Evolutionary conservation across 2,113 vertebrate genomes (phyloP).

Genomic region (Hystrix brachyura): DNA sequence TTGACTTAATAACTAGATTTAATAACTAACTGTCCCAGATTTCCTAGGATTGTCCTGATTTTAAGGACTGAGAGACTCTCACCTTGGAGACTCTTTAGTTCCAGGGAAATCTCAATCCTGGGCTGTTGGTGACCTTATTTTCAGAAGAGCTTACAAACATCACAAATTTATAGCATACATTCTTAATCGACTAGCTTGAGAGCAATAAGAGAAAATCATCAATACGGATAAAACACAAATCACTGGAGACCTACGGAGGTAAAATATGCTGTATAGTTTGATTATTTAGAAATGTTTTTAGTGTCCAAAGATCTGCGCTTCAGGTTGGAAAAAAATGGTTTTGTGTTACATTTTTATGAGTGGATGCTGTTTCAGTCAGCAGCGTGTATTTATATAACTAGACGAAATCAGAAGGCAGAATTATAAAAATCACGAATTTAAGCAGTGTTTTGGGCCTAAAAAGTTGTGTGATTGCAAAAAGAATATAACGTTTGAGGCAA

Average conservation of each 20-base stretch:
- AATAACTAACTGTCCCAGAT: neutral
- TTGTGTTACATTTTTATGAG: neutral
- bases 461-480: neutral
- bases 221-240: neutral
- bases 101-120: neutral
- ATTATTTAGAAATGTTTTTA: constrained; percentile 49
- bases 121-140: neutral
- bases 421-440: constrained; percentile 17
- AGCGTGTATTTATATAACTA: neutral
- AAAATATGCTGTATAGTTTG: neutral
- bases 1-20: neutral
- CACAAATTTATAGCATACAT: neutral
- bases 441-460: neutral
- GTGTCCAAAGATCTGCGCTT: neutral
- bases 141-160: neutral
- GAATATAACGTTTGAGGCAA: neutral
- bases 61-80: neutral
- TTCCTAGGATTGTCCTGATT: neutral
- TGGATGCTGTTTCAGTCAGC: neutral
- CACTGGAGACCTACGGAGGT: neutral
- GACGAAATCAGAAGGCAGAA: neutral
- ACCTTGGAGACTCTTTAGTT: neutral
- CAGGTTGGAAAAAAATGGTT: neutral
- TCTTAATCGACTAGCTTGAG: neutral
- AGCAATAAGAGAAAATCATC: constrained; percentile 20